phyloP scores from a whole-genome alignment of 37 sponge, comb jelly and placozoan genomes.

The Bolinopsis microptera region DNA sequence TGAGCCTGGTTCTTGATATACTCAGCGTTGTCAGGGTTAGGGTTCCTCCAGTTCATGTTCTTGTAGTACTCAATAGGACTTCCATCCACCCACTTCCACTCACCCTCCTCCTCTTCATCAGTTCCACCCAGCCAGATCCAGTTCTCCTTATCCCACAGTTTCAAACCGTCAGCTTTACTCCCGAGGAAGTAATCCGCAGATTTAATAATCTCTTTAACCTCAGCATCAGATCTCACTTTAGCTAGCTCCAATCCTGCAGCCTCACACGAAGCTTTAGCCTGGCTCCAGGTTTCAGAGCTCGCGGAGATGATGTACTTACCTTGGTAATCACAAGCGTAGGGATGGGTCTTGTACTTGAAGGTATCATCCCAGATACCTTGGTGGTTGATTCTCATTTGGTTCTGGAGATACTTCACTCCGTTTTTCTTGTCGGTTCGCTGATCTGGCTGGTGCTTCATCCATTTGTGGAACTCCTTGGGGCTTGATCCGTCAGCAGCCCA shows the following conservation, averaged over 20 bases:
- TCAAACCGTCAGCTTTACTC: not conserved
- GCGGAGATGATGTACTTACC: conserved; percentile 64
- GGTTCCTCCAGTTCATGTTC: conserved; percentile 15
- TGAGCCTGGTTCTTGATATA: not conserved
- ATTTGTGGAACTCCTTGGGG: not conserved
- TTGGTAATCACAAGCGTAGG: conserved; percentile 65
- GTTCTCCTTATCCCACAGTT: not conserved
- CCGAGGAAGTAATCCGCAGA: conserved; percentile 44
- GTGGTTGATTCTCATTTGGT: conserved; percentile 63
- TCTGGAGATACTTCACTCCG: conserved; percentile 33
- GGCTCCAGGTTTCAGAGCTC: not conserved
- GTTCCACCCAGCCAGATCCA: conserved; percentile 57
- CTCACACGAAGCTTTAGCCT: conserved; percentile 22
- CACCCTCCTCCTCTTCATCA: conserved; percentile 6
- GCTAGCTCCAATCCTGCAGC: conserved; percentile 12
- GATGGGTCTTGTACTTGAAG: conserved; percentile 45
- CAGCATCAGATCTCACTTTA: conserved; percentile 30
- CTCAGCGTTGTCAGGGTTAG: conserved; percentile 47
- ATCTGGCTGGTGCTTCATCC: conserved; percentile 29
- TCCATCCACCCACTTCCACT: conserved; percentile 27
- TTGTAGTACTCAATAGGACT: not conserved
- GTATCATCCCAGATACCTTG: conserved; percentile 45
- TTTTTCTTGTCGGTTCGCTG: not conserved
- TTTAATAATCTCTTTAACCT: conserved; percentile 14
- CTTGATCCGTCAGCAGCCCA: conserved; percentile 57